Conservation (phyloP, 1,140 invertebrate species). For the Acyrthosiphon pisum region DNA sequence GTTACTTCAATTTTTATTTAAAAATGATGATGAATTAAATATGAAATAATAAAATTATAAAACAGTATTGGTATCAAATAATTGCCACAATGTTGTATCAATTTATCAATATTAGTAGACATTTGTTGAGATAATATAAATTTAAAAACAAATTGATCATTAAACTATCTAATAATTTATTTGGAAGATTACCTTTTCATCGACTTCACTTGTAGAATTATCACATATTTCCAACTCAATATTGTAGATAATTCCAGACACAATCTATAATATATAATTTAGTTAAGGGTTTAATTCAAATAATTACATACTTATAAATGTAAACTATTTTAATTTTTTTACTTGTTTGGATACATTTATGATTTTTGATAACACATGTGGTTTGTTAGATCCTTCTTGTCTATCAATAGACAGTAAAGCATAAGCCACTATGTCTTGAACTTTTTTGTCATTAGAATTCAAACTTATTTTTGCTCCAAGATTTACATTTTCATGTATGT, state of each 20-base stretch:
- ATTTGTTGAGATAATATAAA: neutral
- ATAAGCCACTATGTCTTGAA: constrained; percentile 41
- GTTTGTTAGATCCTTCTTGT: constrained; percentile 30
- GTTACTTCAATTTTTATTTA: neutral
- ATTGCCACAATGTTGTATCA: neutral
- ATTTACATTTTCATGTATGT: constrained; percentile 44
- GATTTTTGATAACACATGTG: constrained; percentile 45
- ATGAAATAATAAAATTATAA: neutral
- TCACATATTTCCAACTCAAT: constrained; percentile 47
- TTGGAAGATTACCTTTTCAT: constrained; percentile 11
- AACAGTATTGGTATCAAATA: neutral
- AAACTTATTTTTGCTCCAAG: constrained; percentile 12
- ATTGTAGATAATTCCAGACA: constrained; percentile 40
- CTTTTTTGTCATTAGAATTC: constrained; percentile 19
- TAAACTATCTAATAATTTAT: neutral
- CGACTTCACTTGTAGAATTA: neutral
- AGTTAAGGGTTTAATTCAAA: neutral
- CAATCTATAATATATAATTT: constrained; percentile 40
- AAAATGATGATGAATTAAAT: neutral
- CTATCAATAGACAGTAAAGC: neutral
- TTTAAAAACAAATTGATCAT: neutral
- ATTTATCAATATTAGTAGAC: neutral
- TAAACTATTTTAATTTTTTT: neutral
- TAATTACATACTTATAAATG: neutral
- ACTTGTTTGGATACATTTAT: constrained; percentile 44